Percentiles rank a stretch among this genome's conserved stretches.
phyloP scores from a whole-genome alignment of 2,888 invertebrate genomes.

The Phoenoteleia sp. region DNA sequence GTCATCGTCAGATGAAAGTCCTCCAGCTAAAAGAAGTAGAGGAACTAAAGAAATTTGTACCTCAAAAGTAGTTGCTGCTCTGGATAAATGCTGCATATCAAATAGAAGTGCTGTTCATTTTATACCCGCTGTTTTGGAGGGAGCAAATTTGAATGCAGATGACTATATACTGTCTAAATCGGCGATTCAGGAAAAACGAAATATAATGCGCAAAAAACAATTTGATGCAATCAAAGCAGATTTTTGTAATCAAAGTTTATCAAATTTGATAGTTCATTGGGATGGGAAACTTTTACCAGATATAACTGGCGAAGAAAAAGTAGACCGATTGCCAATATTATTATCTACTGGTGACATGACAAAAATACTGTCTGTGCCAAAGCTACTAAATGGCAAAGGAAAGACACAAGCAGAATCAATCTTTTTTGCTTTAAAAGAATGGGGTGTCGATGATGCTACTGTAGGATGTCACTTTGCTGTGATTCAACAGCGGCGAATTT shows the following conservation, averaged over 20 bases:
- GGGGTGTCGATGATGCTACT: background rate
- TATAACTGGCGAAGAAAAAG: slow-evolving; percentile 14
- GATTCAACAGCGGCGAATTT: background rate
- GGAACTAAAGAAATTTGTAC: slow-evolving; percentile 39
- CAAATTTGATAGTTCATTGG: slow-evolving; percentile 25
- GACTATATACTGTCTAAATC: slow-evolving; percentile 29
- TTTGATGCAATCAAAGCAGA: slow-evolving; percentile 29
- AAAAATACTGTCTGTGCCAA: too few relatives aligned
- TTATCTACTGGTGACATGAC: slow-evolving; percentile 23
- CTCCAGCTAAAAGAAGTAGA: slow-evolving; percentile 21
- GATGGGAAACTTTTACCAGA: slow-evolving; percentile 31
- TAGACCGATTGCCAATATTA: slow-evolving; percentile 29
- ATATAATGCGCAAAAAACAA: slow-evolving; percentile 2
- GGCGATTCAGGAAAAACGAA: background rate
- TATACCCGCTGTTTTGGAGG: slow-evolving; percentile 17
- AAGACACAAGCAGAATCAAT: background rate
- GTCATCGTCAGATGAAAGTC: slow-evolving; percentile 23
- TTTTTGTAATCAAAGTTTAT: slow-evolving; percentile 11
- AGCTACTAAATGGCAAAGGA: too few relatives aligned
- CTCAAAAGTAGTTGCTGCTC: slow-evolving; percentile 1
- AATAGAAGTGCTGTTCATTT: slow-evolving; percentile 14
- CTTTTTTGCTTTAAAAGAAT: background rate
- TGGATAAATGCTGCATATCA: slow-evolving; percentile 21
- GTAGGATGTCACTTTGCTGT: background rate
- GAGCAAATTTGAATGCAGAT: slow-evolving; percentile 20